Conservation (phyloP, 1,140 invertebrate species). For the Drepana arcuata region DNA sequence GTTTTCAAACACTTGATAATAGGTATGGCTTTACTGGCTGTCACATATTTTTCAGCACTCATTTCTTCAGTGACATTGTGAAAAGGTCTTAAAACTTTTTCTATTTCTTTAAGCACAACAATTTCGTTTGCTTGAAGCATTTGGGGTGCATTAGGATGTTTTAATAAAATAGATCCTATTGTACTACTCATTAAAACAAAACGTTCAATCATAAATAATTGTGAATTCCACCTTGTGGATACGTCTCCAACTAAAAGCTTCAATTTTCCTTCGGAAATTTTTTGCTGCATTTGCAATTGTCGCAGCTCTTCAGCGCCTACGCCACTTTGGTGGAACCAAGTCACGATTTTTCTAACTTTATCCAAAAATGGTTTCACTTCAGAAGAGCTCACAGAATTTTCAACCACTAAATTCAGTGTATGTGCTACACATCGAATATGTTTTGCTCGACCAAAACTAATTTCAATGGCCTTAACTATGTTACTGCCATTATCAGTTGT, state of each 20-base stretch:
- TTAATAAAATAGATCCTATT: constrained; percentile 19
- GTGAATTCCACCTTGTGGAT: constrained; percentile 20
- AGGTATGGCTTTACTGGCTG: constrained; percentile 17
- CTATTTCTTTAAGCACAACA: constrained; percentile 22
- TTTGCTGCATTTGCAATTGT: constrained; percentile 16
- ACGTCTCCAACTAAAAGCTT: constrained; percentile 20
- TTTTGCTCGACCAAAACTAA: constrained; percentile 29
- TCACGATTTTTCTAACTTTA: constrained; percentile 35
- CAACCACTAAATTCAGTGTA: constrained; percentile 20
- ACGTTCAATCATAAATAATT: constrained; percentile 19
- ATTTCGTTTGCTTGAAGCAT: constrained; percentile 26
- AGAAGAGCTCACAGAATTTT: constrained; percentile 19
- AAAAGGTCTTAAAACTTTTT: constrained; percentile 16
- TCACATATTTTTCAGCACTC: constrained; percentile 18
- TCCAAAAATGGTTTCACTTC: constrained; percentile 23
- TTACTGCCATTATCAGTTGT: constrained; percentile 30
- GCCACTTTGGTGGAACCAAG: constrained; percentile 26
- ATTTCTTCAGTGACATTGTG: constrained; percentile 15
- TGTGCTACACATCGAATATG: constrained; percentile 24
- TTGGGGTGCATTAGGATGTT: constrained; percentile 20
- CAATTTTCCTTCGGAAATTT: constrained; percentile 20
- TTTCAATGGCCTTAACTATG: constrained; percentile 29
- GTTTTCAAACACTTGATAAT: constrained; percentile 13
- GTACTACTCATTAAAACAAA: constrained; percentile 17
- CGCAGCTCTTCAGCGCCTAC: constrained; percentile 17